A percentile compares a stretch with the other conserved stretches of the same genome.
phyloP scores from a whole-genome alignment of 2,888 invertebrate species.

The Gryllus longicercus region DNA sequence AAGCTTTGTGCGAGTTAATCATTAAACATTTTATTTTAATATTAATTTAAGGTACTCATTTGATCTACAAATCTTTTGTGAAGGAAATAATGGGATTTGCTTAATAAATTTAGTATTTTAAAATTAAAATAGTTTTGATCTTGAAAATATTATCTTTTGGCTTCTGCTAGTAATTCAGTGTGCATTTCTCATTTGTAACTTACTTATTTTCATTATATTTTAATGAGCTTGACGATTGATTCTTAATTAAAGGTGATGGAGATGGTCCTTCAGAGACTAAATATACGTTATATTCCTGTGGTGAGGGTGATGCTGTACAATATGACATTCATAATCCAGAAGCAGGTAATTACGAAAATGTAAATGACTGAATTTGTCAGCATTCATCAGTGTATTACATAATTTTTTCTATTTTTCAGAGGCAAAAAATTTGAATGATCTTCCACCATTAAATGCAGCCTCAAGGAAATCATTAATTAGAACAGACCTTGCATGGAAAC shows the following conservation, averaged over 20 bases:
- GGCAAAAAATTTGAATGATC: constrained; percentile 44
- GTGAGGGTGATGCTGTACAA: constrained; percentile 57
- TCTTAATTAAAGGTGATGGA: constrained; percentile 25
- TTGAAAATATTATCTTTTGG: too few species aligned
- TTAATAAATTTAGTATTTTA: too few species aligned
- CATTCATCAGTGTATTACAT: background rate
- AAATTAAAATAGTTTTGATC: too few species aligned
- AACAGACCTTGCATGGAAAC: constrained; percentile 60
- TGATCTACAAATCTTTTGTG: too few species aligned
- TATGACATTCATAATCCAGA: constrained; percentile 46
- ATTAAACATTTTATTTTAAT: too few species aligned
- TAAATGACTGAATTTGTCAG: background rate
- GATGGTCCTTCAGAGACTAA: constrained; percentile 29
- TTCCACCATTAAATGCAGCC: constrained; percentile 40
- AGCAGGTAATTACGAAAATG: constrained; percentile 47
- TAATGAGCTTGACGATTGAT: too few species aligned
- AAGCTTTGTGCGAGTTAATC: too few species aligned
- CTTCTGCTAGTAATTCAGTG: too few species aligned
- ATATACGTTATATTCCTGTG: constrained; percentile 58
- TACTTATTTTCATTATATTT: too few species aligned
- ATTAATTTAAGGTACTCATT: too few species aligned
- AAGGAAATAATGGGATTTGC: too few species aligned
- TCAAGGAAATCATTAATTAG: constrained; percentile 43
- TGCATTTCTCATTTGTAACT: too few species aligned
- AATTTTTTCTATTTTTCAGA: constrained; percentile 40